These are phyloP conservation scores for Entelurus aequoreus DNA, from an alignment of 2,113 vertebrate genomes.

Conservation along the genomic window DNA sequence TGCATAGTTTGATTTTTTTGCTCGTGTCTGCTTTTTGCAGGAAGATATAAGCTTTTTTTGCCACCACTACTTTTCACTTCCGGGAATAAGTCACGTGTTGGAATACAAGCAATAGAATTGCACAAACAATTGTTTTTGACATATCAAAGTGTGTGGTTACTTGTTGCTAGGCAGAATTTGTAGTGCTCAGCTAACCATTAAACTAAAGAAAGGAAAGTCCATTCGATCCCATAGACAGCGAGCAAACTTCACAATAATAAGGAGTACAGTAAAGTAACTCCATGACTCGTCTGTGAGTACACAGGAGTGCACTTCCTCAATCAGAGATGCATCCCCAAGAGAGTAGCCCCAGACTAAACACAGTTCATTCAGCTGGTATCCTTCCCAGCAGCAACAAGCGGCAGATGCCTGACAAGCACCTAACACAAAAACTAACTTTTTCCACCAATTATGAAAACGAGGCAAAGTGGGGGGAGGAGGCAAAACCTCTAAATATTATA, in stretches of 20 bases:
- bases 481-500: slow-evolving; percentile 72
- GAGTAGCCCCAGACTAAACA: slow-evolving; percentile 93
- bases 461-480: slow-evolving; percentile 42
- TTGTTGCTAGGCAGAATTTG: background rate
- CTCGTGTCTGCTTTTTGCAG: no score
- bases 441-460: slow-evolving; percentile 78
- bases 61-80: no score
- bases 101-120: background rate
- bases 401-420: slow-evolving; percentile 71
- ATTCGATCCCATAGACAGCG: slow-evolving; percentile 5
- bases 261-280: background rate
- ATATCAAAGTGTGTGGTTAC: background rate
- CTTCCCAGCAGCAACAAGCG: slow-evolving; percentile 84
- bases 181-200: no score
- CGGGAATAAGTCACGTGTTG: no score
- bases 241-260: slow-evolving; percentile 19
- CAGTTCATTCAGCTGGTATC: slow-evolving; percentile 83
- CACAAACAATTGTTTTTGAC: background rate
- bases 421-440: slow-evolving; percentile 81
- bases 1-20: no score
- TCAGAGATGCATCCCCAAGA: slow-evolving; percentile 79
- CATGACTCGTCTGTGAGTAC: slow-evolving; percentile 38
- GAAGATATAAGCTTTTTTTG: no score
- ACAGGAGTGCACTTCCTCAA: slow-evolving; percentile 74
- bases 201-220: no score